phyloP scores from a whole-genome alignment of 2,797 vertebrate species.

The Catharus ustulatus region DNA sequence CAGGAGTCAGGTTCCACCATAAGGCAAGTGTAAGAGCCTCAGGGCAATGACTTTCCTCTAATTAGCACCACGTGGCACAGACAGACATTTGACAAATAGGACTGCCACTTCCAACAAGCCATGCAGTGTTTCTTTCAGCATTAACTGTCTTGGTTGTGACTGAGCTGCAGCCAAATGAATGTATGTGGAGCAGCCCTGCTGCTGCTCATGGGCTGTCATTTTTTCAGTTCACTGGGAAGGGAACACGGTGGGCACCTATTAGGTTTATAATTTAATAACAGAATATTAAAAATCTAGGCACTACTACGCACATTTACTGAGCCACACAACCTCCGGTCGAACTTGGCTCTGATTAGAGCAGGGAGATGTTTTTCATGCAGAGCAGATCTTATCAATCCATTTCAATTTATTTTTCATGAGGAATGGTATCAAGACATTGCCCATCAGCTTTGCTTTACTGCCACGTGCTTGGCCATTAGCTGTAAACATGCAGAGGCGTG shows the following conservation, averaged over 20 bases:
- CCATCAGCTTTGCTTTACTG: not conserved
- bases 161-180: not conserved
- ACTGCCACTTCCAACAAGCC: not conserved
- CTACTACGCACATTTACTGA: not conserved
- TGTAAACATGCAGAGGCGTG: fast-evolving
- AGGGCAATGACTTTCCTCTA: not conserved
- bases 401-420: not conserved
- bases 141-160: not conserved
- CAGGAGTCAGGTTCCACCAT: not conserved
- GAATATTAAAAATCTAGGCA: not conserved
- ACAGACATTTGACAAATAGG: not conserved
- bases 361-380: not conserved
- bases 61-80: not conserved
- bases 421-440: not conserved
- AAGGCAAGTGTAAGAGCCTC: not conserved
- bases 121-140: not conserved
- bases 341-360: not conserved
- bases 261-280: not conserved
- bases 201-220: not conserved
- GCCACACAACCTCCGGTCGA: not conserved
- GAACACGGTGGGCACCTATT: not conserved
- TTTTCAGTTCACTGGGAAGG: not conserved
- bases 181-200: not conserved
- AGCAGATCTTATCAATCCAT: not conserved
- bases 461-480: not conserved